Evolutionary conservation across 2,113 vertebrate genomes (phyloP), one percentile per base, ranked within the genome.

Genomic region (Pangasianodon hypophthalmus): DNA sequence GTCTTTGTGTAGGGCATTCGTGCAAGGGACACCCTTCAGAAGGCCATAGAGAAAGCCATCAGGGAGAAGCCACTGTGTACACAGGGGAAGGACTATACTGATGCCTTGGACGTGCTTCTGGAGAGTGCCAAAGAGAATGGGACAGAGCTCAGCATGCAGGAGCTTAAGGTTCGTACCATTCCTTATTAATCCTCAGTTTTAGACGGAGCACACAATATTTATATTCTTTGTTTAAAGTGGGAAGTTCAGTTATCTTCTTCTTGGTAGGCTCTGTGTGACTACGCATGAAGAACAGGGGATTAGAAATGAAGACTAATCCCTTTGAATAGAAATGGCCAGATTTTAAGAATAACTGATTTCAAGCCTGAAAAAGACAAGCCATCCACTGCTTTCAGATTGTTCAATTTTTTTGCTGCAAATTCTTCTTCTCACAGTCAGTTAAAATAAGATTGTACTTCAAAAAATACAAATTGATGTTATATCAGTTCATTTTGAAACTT

Each of bases 101-200:
- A 99, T 0, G 98, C 98, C 0, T 92, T 99, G 93, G 98, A 99
- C 87, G 97, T 99, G 88, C 96, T 99, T 93, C 97, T 99, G 1
- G 97, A 98, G 91, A 99, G 98, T 0, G 98, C 97, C 89, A 98
- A 98, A 69, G 98, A 99, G 91, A 98, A 99, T 0, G 97, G 97
- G 89, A 96, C 97, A 26, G 98, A 99, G 94, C 96, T 99, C 90
- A 98, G 96, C 90, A 99, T 99, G 98, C 98, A 99, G 93, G 98
- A 99, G 89, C 95, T 99, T 80, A 99, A 99, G 98, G 98, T 99
- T 93, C 0, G 37, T 50, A 46, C 79, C 41, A 84, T 21, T 18
- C 1, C 41, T 67, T 67, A 48, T 73, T 89, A 81, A 69, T 58
- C 46, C 26, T 21, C 24, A 50, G 32, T n/a, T 84, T 84, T 6